These are phyloP conservation scores for Illadopsis cleaveri DNA, from an alignment of 2,113 vertebrate species.

Conservation along the genomic window DNA sequence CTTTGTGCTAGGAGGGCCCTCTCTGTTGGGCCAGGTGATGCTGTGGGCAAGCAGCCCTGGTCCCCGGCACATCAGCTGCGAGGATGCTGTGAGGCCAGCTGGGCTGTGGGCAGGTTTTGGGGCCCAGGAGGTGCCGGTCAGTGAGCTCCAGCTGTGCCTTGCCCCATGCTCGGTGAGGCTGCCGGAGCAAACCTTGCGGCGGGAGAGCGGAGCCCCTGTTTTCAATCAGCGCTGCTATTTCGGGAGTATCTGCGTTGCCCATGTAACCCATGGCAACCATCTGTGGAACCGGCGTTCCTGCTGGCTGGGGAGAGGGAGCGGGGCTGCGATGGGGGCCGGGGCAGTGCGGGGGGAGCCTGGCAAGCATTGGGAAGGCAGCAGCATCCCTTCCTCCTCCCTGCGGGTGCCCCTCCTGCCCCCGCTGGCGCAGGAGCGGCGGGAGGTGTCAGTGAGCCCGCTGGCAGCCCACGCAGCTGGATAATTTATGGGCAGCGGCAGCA, in stretches of 20 bases:
- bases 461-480: slow-evolving; percentile 12
- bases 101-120: neutral
- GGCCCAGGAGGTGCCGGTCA: accelerated
- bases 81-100: neutral
- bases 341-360: neutral
- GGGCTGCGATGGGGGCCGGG: neutral
- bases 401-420: neutral
- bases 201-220: slow-evolving; percentile 44
- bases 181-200: slow-evolving; percentile 29
- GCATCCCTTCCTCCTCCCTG: neutral
- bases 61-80: accelerated
- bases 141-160: neutral
- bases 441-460: neutral
- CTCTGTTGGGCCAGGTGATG: accelerated
- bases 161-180: neutral
- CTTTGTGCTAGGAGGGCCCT: neutral
- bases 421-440: neutral
- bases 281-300: slow-evolving; percentile 48
- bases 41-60: neutral
- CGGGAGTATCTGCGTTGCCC: slow-evolving; percentile 51
- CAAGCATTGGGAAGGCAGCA: neutral
- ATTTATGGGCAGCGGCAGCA: slow-evolving; percentile 42
- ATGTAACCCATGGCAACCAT: slow-evolving; percentile 82
- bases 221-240: slow-evolving; percentile 74
- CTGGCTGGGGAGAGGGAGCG: slow-evolving; percentile 38